A percentile compares a stretch with the other conserved stretches of the same genome.
These are phyloP conservation scores for Spermophilus dauricus DNA, from an alignment of 2,113 vertebrate genomes.

Conservation along the genomic window DNA sequence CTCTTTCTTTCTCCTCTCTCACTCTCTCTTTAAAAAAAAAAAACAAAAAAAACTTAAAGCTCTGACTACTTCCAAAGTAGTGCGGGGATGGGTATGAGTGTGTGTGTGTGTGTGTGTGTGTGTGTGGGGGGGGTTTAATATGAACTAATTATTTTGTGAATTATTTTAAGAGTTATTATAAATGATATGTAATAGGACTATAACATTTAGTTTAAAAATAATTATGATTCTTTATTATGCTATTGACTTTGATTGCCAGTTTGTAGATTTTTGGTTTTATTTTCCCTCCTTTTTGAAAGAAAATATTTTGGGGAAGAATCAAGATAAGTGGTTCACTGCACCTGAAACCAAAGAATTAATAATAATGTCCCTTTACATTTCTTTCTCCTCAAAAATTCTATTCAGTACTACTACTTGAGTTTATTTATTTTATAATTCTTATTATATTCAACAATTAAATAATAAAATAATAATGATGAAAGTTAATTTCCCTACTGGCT, in stretches of 20 bases:
- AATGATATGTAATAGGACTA: not conserved
- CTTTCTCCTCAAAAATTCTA: conserved; percentile 31
- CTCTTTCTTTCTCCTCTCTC: too few species aligned
- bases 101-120: not conserved
- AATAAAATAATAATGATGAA: conserved; percentile 65
- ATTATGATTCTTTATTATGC: not conserved
- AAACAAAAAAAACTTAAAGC: too few species aligned
- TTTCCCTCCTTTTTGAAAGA: not conserved
- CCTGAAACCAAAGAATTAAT: not conserved
- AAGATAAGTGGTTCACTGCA: not conserved
- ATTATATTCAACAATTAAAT: conserved; percentile 30
- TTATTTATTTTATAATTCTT: conserved; percentile 11
- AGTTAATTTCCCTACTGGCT: conserved; percentile 80
- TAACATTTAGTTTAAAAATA: not conserved
- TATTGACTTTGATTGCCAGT: conserved; percentile 20
- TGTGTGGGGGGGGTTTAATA: not conserved
- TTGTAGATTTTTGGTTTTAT: not conserved
- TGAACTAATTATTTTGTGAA: not conserved
- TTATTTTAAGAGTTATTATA: not conserved
- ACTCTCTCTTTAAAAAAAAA: too few species aligned
- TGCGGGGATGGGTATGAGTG: not conserved
- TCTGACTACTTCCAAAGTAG: not conserved
- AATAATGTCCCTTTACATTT: not conserved
- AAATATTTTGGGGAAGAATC: not conserved
- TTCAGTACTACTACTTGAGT: not conserved